A percentile compares a stretch with the other conserved stretches of the same genome.
phyloP scores from a whole-genome alignment of 2,888 invertebrate genomes.

The Hirtodrosophila confusa region DNA sequence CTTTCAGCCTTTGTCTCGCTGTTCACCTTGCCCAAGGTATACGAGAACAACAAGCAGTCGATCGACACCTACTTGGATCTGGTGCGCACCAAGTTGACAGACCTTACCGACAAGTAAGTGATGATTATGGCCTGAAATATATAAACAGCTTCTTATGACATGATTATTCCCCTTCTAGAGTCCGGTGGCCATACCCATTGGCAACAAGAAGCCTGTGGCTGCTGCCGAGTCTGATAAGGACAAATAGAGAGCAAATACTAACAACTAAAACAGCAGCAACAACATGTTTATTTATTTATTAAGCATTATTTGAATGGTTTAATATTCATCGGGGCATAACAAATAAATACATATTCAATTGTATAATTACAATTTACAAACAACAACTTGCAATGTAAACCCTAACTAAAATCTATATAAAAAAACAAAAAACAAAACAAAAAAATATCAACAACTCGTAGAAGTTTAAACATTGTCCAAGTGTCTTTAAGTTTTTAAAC shows the following conservation, averaged over 20 bases:
- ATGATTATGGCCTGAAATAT: too few relatives aligned
- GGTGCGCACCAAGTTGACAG: constrained; percentile 93
- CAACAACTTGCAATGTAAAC: constrained; percentile 47
- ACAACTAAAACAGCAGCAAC: constrained; percentile 47
- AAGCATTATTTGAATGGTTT: constrained; percentile 78
- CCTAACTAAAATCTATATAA: constrained; percentile 51
- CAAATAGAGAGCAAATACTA: constrained; percentile 86
- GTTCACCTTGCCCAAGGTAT: constrained; percentile 98
- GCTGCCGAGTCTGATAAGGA: constrained; percentile 90
- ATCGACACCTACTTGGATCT: constrained; percentile 96
- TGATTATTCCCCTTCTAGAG: constrained; percentile 86
- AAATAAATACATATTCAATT: constrained; percentile 63
- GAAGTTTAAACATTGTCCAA: constrained; percentile 72
- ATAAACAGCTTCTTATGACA: not conserved
- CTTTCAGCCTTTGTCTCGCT: constrained; percentile 92
- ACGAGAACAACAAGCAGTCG: constrained; percentile 96
- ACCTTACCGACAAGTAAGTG: constrained; percentile 94
- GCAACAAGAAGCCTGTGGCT: constrained; percentile 90
- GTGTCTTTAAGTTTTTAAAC: constrained; percentile 79
- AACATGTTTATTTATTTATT: constrained; percentile 75
- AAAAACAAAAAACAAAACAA: constrained; percentile 37
- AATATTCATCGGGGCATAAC: constrained; percentile 75
- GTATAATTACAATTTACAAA: constrained; percentile 62
- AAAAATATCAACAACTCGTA: constrained; percentile 57
- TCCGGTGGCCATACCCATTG: constrained; percentile 95